These are phyloP conservation scores for Isotomurus palustris DNA, from an alignment of 2,888 invertebrate genomes.

Conservation along the genomic window DNA sequence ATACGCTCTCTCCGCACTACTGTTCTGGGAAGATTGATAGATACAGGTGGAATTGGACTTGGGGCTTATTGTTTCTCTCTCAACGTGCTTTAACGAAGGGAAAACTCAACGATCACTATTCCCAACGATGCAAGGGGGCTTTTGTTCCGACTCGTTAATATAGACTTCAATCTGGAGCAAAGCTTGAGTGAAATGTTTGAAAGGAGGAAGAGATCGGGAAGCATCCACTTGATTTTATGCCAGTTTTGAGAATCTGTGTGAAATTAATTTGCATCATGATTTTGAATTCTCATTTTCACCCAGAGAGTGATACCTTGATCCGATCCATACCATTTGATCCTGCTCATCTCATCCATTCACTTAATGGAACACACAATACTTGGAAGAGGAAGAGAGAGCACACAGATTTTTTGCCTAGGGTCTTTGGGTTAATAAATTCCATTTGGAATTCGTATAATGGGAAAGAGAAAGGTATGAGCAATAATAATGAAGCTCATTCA, in stretches of 20 bases:
- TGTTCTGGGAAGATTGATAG: not conserved
- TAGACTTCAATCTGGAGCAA: too few relatives aligned
- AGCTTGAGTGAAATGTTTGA: too few relatives aligned
- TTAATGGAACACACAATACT: not conserved
- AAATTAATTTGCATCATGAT: slow-evolving; percentile 2
- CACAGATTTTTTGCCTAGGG: too few relatives aligned
- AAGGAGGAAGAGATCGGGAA: too few relatives aligned
- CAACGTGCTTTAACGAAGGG: too few relatives aligned
- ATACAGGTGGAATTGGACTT: slow-evolving; percentile 2
- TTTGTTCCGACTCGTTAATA: too few relatives aligned
- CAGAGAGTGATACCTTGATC: too few relatives aligned
- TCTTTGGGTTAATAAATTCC: not conserved
- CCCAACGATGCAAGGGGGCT: too few relatives aligned
- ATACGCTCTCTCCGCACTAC: not conserved
- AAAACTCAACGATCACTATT: too few relatives aligned
- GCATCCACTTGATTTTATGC: not conserved
- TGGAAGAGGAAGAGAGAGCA: not conserved
- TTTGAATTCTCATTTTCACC: not conserved
- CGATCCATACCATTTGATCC: too few relatives aligned
- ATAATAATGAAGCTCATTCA: too few relatives aligned
- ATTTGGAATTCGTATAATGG: not conserved
- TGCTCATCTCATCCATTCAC: not conserved
- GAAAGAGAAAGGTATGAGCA: not conserved
- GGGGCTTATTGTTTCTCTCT: not conserved
- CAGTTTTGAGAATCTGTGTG: not conserved